These are phyloP conservation scores for Acromyrmex echinatior DNA, from an alignment of 1,140 invertebrate species.

Conservation along the genomic window DNA sequence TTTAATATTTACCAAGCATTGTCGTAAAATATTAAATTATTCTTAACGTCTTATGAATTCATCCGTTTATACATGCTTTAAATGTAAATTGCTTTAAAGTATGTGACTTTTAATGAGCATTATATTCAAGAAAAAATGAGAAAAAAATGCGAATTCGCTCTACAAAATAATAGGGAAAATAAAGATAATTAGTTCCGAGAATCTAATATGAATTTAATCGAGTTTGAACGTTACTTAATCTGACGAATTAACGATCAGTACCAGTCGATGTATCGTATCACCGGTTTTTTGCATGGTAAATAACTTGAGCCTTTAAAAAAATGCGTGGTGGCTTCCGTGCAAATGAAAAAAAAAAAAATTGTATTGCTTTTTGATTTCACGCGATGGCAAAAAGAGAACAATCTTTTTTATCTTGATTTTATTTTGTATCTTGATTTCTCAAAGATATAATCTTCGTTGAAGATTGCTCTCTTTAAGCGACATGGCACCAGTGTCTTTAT, in stretches of 20 bases:
- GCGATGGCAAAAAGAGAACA: background rate
- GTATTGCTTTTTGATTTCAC: slow-evolving; percentile 40
- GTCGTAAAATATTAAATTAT: background rate
- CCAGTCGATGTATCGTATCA: background rate
- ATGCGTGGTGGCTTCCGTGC: background rate
- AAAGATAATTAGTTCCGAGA: background rate
- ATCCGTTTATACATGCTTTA: no score
- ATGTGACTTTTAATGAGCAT: background rate
- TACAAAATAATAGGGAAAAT: slow-evolving; percentile 28
- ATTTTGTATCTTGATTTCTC: background rate
- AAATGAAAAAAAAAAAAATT: background rate
- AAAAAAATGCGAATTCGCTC: background rate
- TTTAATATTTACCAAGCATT: background rate
- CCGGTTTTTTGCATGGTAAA: background rate
- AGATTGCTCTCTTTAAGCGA: slow-evolving; percentile 26
- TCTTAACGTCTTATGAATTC: background rate
- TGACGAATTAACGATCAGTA: background rate
- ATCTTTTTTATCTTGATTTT: background rate
- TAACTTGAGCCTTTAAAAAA: slow-evolving; percentile 24
- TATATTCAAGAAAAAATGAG: background rate
- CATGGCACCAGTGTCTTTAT: slow-evolving; percentile 39
- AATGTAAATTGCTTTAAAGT: background rate
- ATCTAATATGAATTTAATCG: slow-evolving; percentile 5
- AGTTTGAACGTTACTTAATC: slow-evolving; percentile 12
- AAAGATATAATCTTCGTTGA: background rate